These are phyloP conservation scores for Chrysodeixis includens DNA, from an alignment of 2,888 invertebrate genomes.

Conservation along the genomic window DNA sequence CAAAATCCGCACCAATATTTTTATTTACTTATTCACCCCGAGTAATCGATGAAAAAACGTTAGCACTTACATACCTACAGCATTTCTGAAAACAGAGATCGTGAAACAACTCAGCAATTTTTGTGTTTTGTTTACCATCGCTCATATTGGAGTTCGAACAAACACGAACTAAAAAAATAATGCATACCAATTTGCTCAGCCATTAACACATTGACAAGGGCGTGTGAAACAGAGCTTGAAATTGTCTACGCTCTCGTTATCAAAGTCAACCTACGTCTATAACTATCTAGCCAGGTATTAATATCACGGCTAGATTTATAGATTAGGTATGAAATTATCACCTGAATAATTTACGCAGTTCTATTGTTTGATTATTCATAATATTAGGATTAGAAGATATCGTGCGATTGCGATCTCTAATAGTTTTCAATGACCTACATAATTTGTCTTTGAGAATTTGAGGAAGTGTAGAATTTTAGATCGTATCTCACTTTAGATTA, in stretches of 20 bases:
- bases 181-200: constrained; percentile 3
- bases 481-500: constrained; percentile 6
- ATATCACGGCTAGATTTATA: no score
- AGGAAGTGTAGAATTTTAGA: constrained; percentile 3
- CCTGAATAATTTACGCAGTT: background rate
- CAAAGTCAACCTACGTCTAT: constrained; percentile 10
- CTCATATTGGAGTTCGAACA: background rate
- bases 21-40: background rate
- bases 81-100: background rate
- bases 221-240: constrained; percentile 20
- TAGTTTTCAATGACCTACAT: background rate
- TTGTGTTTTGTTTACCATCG: background rate
- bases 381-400: constrained; percentile 3
- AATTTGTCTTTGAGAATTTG: constrained; percentile 11
- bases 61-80: background rate
- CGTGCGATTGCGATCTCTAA: background rate
- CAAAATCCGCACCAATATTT: background rate
- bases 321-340: background rate
- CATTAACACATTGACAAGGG: constrained; percentile 7
- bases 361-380: background rate
- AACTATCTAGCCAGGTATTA: background rate
- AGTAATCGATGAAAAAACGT: background rate
- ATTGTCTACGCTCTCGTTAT: constrained; percentile 9
- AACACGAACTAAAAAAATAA: background rate
- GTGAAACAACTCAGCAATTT: background rate